Evolutionary conservation across 2,888 invertebrate genomes (phyloP).

Genomic region (Timandra comae): DNA sequence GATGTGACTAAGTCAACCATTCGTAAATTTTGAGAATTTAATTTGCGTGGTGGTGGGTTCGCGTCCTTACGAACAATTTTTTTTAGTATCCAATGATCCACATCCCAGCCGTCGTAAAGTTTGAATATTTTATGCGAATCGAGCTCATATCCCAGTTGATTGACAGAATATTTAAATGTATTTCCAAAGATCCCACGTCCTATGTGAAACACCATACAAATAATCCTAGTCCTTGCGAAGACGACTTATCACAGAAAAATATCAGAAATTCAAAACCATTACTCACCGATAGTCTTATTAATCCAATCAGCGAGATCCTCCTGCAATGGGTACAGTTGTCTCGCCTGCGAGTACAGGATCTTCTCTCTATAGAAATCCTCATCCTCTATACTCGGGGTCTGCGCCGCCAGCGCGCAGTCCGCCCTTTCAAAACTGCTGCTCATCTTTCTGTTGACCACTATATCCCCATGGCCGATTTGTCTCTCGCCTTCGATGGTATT

Average conservation of each 20-base stretch:
- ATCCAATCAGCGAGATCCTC: constrained; percentile 94
- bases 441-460: constrained; percentile 64
- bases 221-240: constrained; percentile 4
- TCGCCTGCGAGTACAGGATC: constrained; percentile 84
- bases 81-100: too few relatives aligned
- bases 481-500: constrained; percentile 21
- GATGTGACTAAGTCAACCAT: too few relatives aligned
- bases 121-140: too few relatives aligned
- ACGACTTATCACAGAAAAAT: constrained; percentile 9
- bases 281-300: constrained; percentile 88
- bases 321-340: constrained; percentile 87
- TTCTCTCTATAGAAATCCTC: constrained; percentile 84
- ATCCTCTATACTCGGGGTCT: constrained; percentile 73
- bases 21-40: too few relatives aligned
- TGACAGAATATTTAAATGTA: too few relatives aligned
- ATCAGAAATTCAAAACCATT: too few relatives aligned
- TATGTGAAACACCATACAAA: too few relatives aligned
- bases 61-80: too few relatives aligned
- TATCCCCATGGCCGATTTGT: constrained; percentile 47
- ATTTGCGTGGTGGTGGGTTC: too few relatives aligned
- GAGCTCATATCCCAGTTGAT: too few relatives aligned
- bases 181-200: too few relatives aligned
- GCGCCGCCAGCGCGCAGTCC: constrained; percentile 70
- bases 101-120: too few relatives aligned
- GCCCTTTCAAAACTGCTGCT: constrained; percentile 68